A percentile compares a stretch with the other conserved stretches of the same genome.
Evolutionary conservation across 2,797 vertebrate genomes (phyloP).

Genomic region (Muscicapa comitata): DNA sequence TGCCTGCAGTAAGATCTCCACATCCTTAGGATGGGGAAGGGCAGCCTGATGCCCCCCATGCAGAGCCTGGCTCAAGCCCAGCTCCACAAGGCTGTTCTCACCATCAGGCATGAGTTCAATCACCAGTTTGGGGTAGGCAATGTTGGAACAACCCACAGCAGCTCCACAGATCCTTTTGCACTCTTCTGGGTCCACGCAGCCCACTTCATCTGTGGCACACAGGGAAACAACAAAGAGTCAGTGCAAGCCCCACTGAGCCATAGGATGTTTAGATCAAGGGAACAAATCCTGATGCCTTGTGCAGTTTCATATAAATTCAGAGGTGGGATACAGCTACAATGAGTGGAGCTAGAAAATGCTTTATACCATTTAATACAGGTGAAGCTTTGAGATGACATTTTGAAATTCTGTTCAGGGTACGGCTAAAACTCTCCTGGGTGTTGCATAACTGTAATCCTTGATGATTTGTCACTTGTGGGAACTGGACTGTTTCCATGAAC

Average conservation of each 20-base stretch:
- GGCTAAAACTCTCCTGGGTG: background rate
- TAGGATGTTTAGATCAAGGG: background rate
- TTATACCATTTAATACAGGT: background rate
- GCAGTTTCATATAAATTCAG: background rate
- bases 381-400: background rate
- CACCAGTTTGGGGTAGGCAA: slow-evolving; percentile 92
- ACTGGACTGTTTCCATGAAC: background rate
- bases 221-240: background rate
- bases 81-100: slow-evolving; percentile 48
- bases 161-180: slow-evolving; percentile 85
- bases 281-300: background rate
- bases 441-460: background rate
- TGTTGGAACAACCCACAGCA: slow-evolving; percentile 91
- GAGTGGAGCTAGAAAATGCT: background rate
- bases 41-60: fast-evolving
- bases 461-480: background rate
- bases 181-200: slow-evolving; percentile 85
- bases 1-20: background rate
- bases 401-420: background rate
- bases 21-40: background rate
- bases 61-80: background rate
- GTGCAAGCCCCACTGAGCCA: background rate
- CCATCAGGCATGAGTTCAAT: slow-evolving; percentile 84
- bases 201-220: slow-evolving; percentile 85
- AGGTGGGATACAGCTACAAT: background rate